Base-by-base conservation (phyloP, 2,888 invertebrate genomes). In the Schizotus pectinicornis region DNA sequence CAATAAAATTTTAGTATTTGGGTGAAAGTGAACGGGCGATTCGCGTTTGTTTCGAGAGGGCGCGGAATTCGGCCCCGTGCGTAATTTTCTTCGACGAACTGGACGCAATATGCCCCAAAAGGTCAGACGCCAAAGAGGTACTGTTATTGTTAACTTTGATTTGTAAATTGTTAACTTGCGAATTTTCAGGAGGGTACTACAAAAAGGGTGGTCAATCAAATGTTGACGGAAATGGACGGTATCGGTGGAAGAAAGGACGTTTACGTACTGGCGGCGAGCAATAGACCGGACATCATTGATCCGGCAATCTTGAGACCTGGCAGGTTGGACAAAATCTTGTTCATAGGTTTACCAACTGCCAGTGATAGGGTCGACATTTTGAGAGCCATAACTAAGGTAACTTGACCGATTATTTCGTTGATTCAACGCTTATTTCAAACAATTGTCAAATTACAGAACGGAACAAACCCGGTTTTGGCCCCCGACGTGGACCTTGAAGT, bases 81-180 rank as follows among this genome's bases (percentile, higher is more conserved):
- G 96, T 99, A 2, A 97, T 99, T 77, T 98, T 98, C 81, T 99
- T 99, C 75, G 99, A 99, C 76, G 99, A 99, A 81, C 86, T 99
- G 63, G 99, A 99, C 79, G 93, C 98, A 0, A 79, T 99, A 31
- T 98, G 97, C 76, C 96, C 98, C 0, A 89, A 91, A 70, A 84
- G 98, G 73, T 89, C 91, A 5, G 90, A 91, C 37, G 86, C 87
- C 59, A 88, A 84, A 69, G 89, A 86, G 76, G 86, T 85, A 76
- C 74, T 71, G 22, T 22, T 22, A 22, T 22, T 22, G 5, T 3
- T 22, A 3, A 67, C 12, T 32, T 31, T 9, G 3, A 34, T 33
- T 6, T 8, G 47, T 36, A 35, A n/a, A 2, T 43, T 8, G 7
- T n/a, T 35, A 11, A 7, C 30, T 47, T 7, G 7, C 45, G 42